Conservation (phyloP, 2,888 invertebrate species). For the Cabera pusaria region DNA sequence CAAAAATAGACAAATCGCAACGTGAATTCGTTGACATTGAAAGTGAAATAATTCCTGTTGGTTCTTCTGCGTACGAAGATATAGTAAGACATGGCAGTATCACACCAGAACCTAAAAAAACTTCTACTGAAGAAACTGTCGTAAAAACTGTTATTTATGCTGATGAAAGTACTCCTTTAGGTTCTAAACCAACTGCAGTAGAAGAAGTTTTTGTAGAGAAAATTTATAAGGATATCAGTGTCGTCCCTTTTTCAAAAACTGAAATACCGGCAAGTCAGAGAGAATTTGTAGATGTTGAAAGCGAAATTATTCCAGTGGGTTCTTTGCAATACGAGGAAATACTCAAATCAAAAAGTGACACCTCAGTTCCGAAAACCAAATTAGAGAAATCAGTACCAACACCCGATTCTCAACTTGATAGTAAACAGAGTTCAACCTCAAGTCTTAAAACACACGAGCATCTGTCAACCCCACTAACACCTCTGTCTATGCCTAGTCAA, state of each 20-base stretch:
- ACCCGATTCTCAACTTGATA: slow-evolving; percentile 68
- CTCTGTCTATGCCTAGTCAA: slow-evolving; percentile 85
- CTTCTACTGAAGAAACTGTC: slow-evolving; percentile 48
- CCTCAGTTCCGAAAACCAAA: slow-evolving; percentile 77
- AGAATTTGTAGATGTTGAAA: slow-evolving; percentile 74
- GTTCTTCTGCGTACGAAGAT: slow-evolving; percentile 70
- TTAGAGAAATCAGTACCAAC: slow-evolving; percentile 64
- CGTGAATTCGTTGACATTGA: slow-evolving; percentile 78
- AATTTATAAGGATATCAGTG: slow-evolving; percentile 53
- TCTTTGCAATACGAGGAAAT: slow-evolving; percentile 77
- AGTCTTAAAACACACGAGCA: slow-evolving; percentile 81
- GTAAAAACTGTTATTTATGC: slow-evolving; percentile 46
- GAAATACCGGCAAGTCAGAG: slow-evolving; percentile 76
- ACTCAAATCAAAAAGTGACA: slow-evolving; percentile 75
- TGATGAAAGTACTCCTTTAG: slow-evolving; percentile 46
- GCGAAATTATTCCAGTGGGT: slow-evolving; percentile 69
- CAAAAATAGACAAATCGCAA: slow-evolving; percentile 61
- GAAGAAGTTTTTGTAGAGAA: slow-evolving; percentile 64
- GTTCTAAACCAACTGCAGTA: slow-evolving; percentile 34
- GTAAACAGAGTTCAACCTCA: slow-evolving; percentile 84
- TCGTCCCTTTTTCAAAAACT: slow-evolving; percentile 76
- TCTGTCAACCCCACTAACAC: slow-evolving; percentile 83
- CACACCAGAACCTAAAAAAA: slow-evolving; percentile 65
- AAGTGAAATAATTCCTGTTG: slow-evolving; percentile 73
- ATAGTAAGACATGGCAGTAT: slow-evolving; percentile 59